Evolutionary conservation across 2,797 vertebrate genomes (phyloP).

Genomic region (Manis pentadactyla): DNA sequence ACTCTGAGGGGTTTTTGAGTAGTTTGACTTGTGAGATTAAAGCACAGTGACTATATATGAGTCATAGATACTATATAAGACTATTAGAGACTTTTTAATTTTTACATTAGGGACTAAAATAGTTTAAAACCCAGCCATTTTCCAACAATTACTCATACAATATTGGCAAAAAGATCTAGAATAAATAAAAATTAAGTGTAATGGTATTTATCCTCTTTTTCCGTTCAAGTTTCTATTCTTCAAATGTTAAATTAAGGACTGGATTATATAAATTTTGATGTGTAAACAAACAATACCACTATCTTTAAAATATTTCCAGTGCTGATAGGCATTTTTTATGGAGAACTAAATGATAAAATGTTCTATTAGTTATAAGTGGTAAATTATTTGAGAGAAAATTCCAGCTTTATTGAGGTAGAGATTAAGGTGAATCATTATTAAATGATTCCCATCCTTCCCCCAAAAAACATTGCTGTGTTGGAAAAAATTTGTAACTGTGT

Average conservation of each 20-base stretch:
- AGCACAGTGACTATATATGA: too few species aligned
- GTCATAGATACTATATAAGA: too few species aligned
- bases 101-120: neutral
- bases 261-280: neutral
- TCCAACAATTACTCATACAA: neutral
- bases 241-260: neutral
- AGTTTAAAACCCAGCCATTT: neutral
- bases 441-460: neutral
- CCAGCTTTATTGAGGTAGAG: neutral
- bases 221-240: neutral
- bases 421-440: constrained; percentile 24
- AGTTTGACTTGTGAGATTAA: constrained; percentile 6
- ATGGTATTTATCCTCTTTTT: neutral
- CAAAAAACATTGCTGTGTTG: neutral
- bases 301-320: neutral
- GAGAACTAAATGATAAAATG: neutral
- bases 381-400: constrained; percentile 31
- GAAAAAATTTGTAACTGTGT: neutral
- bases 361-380: neutral
- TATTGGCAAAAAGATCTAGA: neutral
- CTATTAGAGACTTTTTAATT: neutral
- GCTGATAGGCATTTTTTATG: constrained; percentile 5
- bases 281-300: neutral
- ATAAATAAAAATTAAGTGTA: constrained; percentile 13
- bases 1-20: neutral